These are phyloP conservation scores for Micronycteris hirsuta DNA, from an alignment of 2,113 vertebrate species.

Conservation along the genomic window DNA sequence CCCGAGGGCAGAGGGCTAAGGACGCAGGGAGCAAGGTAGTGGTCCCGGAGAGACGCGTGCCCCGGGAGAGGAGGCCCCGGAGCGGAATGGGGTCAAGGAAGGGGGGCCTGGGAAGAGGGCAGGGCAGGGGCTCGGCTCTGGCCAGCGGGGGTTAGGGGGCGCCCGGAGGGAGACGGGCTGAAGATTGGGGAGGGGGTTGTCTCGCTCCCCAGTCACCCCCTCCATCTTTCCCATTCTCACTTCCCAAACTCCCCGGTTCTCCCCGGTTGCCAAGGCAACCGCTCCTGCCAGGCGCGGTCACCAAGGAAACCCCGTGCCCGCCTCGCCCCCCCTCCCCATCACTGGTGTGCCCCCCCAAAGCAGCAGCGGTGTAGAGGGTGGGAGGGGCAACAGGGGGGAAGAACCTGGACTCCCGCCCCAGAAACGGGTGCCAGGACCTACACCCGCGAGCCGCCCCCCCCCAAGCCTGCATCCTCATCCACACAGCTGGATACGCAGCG, in stretches of 20 bases:
- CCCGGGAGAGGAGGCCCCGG: not conserved
- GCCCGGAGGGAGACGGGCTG: not conserved
- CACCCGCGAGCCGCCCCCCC: not conserved
- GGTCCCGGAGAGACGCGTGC: not conserved
- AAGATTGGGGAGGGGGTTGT: conserved; percentile 36
- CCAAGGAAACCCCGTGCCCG: conserved; percentile 75
- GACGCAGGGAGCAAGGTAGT: not conserved
- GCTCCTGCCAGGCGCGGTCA: conserved; percentile 76
- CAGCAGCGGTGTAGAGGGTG: conserved; percentile 76
- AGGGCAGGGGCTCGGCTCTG: not conserved
- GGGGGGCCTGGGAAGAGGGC: not conserved
- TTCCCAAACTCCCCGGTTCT: conserved; percentile 73
- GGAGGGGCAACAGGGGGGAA: conserved; percentile 29
- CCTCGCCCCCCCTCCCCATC: conserved; percentile 84
- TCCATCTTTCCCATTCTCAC: conserved; percentile 66
- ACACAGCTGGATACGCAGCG: not conserved
- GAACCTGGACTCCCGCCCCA: not conserved
- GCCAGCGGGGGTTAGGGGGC: not conserved
- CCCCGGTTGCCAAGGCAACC: conserved; percentile 69
- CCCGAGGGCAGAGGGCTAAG: not conserved
- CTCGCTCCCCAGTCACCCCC: conserved; percentile 50
- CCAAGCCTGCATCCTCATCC: not conserved
- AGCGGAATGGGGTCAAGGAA: not conserved
- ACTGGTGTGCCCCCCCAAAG: conserved; percentile 79
- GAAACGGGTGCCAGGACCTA: not conserved